A percentile compares a stretch with the other conserved stretches of the same genome.
Conservation (phyloP, 2,797 vertebrate species). For the Myiothlypis chrysogaster region DNA sequence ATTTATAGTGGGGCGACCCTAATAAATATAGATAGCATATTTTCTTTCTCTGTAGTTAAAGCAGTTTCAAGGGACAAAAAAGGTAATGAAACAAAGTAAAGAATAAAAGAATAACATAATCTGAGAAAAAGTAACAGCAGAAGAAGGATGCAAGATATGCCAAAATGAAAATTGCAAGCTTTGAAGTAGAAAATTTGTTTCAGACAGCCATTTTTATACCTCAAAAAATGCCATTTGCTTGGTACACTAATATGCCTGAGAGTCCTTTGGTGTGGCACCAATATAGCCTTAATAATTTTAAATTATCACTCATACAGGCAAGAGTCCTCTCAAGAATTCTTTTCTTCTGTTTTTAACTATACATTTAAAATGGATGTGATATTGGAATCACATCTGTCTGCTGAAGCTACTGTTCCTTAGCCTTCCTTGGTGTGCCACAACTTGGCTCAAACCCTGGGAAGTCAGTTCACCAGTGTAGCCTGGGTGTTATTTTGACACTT, state of each 20-base stretch:
- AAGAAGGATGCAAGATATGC: not conserved
- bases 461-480: not conserved
- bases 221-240: not conserved
- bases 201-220: not conserved
- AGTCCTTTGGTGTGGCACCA: not conserved
- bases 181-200: not conserved
- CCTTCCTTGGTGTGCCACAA: not conserved
- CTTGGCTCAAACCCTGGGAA: not conserved
- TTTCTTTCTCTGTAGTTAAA: not conserved
- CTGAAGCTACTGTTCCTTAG: not conserved
- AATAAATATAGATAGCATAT: not conserved
- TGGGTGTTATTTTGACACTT: not conserved
- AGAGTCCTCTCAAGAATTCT: not conserved
- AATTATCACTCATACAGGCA: not conserved
- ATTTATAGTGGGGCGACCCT: not conserved
- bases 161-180: not conserved
- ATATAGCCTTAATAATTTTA: not conserved
- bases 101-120: not conserved
- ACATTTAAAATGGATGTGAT: not conserved
- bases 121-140: not conserved
- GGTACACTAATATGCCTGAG: not conserved
- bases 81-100: not conserved
- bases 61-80: not conserved
- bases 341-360: not conserved
- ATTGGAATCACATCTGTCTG: not conserved